A percentile compares a stretch with the other conserved stretches of the same genome.
phyloP scores from a whole-genome alignment of 35 echinoderm and acorn worm species.

The Anneissia japonica region DNA sequence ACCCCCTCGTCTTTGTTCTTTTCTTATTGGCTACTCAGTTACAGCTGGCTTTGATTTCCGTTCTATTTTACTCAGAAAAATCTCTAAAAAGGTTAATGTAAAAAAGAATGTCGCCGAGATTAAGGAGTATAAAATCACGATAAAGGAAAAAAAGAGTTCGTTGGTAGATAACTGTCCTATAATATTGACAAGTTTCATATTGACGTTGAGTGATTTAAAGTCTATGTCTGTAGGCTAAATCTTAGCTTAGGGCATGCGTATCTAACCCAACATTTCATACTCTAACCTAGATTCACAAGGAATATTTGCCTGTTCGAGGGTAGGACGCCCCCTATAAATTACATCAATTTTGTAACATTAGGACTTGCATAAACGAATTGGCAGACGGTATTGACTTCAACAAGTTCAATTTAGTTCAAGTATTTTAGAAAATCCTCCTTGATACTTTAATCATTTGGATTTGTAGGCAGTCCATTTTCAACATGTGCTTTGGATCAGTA shows the following conservation, averaged over 20 bases:
- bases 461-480: too few relatives aligned
- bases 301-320: too few relatives aligned
- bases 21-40: neutral
- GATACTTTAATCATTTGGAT: too few relatives aligned
- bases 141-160: neutral
- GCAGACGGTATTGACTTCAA: too few relatives aligned
- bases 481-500: too few relatives aligned
- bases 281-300: too few relatives aligned
- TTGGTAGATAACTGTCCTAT: neutral
- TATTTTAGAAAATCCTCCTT: too few relatives aligned
- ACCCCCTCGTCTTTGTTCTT: neutral
- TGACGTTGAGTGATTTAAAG: neutral
- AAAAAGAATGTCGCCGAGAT: neutral
- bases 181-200: neutral
- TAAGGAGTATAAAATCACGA: neutral
- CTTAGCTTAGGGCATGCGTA: neutral
- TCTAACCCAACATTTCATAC: too few relatives aligned
- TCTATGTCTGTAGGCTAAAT: neutral
- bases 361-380: too few relatives aligned
- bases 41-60: neutral
- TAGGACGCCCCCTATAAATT: too few relatives aligned
- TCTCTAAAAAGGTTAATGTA: neutral
- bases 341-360: too few relatives aligned
- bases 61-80: neutral
- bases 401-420: too few relatives aligned